A percentile compares a stretch with the other conserved stretches of the same genome.
phyloP scores from a whole-genome alignment of 2,797 vertebrate species.

The Cyclura pinguis region DNA sequence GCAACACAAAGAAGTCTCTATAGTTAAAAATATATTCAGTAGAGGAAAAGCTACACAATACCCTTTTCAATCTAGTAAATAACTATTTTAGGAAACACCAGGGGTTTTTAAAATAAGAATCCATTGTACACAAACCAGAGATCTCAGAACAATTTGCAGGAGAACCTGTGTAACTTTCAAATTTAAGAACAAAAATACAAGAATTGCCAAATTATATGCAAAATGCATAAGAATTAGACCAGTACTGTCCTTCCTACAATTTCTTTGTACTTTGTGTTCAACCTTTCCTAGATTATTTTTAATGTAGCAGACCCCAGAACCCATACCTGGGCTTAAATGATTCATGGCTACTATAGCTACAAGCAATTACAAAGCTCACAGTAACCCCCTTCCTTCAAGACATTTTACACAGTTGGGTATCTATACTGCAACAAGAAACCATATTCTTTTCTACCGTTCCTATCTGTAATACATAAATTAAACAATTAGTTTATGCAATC shows the following conservation, averaged over 20 bases:
- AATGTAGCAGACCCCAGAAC: neutral
- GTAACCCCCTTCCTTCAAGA: neutral
- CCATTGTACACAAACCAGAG: conserved; percentile 41
- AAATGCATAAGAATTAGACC: neutral
- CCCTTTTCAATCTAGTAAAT: conserved; percentile 60
- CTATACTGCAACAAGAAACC: neutral
- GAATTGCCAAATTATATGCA: neutral
- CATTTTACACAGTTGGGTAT: neutral
- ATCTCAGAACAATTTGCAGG: neutral
- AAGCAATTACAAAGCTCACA: neutral
- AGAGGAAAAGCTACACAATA: conserved; percentile 55
- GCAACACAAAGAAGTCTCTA: conserved; percentile 52
- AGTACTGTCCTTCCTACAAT: neutral
- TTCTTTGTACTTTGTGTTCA: neutral
- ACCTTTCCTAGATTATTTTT: neutral
- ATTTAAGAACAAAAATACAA: neutral
- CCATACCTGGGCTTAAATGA: neutral
- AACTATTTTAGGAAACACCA: conserved; percentile 57
- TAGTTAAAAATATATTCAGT: conserved; percentile 62
- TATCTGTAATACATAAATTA: neutral
- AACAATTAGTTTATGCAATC: neutral
- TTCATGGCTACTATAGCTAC: neutral
- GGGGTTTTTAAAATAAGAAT: conserved; percentile 38
- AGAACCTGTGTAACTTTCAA: conserved; percentile 5
- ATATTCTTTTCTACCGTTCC: neutral